Percentiles rank a stretch among this genome's conserved stretches.
phyloP scores from a whole-genome alignment of 2,797 vertebrate species.

The Semaprochilodus insignis region DNA sequence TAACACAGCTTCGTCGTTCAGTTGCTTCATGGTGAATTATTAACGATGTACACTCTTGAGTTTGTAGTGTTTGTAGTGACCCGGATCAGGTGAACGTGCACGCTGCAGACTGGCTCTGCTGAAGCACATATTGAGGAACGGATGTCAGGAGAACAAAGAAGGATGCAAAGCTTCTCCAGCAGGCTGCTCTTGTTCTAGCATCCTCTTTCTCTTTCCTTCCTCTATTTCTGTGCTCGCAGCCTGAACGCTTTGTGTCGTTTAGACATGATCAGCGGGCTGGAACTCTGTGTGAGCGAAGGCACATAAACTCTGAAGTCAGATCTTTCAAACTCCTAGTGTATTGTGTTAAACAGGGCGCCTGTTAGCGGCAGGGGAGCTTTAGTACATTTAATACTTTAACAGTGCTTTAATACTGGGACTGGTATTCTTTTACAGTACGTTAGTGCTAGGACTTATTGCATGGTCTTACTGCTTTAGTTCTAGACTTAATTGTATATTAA shows the following conservation, averaged over 20 bases:
- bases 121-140: neutral
- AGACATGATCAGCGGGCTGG: conserved; percentile 20
- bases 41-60: too few relatives aligned
- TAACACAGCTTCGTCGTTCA: too few relatives aligned
- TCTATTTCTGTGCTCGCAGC: conserved; percentile 59
- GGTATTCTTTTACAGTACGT: too few relatives aligned
- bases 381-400: neutral
- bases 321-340: too few relatives aligned
- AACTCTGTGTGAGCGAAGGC: too few relatives aligned
- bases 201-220: conserved; percentile 66
- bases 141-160: neutral
- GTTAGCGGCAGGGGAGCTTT: too few relatives aligned
- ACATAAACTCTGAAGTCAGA: too few relatives aligned
- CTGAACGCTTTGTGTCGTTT: neutral
- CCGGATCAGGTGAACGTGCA: neutral
- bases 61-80: too few relatives aligned
- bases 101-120: neutral
- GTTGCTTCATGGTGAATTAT: too few relatives aligned
- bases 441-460: neutral
- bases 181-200: conserved; percentile 53
- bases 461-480: neutral
- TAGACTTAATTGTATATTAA: neutral
- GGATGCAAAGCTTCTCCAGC: neutral
- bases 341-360: too few relatives aligned
- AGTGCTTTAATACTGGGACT: too few relatives aligned